Evolutionary conservation across 2,113 vertebrate species (phyloP).

Genomic region (Psittacara wagleri): DNA sequence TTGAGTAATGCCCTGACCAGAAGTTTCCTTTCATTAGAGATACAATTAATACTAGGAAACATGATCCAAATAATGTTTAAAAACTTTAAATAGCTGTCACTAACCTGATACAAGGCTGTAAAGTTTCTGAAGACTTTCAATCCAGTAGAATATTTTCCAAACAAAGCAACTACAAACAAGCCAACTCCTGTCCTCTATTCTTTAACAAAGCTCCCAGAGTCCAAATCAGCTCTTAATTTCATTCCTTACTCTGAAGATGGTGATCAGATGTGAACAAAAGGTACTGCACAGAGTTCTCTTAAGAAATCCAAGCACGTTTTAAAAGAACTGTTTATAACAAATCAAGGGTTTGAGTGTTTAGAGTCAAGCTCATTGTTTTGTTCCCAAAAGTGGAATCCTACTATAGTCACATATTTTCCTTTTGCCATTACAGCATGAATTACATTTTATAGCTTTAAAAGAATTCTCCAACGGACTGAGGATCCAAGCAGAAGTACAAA

Average conservation of each 20-base stretch:
- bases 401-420: not conserved
- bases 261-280: not conserved
- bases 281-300: not conserved
- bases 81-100: not conserved
- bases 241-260: not conserved
- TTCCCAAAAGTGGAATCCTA: not conserved
- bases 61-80: not conserved
- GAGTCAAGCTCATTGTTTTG: not conserved
- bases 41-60: not conserved
- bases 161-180: not conserved
- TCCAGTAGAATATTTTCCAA: not conserved
- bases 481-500: not conserved
- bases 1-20: not conserved
- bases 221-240: not conserved
- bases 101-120: fast-evolving
- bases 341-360: not conserved
- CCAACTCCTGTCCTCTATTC: not conserved
- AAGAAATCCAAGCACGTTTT: not conserved
- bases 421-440: not conserved
- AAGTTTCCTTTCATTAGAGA: not conserved
- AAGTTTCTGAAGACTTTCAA: not conserved
- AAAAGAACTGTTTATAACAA: not conserved
- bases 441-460: not conserved
- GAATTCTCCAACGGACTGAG: no score
- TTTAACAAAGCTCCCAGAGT: not conserved